Base-by-base conservation (phyloP, 2,888 invertebrate genomes). In the Hemistola chrysoprasaria region DNA sequence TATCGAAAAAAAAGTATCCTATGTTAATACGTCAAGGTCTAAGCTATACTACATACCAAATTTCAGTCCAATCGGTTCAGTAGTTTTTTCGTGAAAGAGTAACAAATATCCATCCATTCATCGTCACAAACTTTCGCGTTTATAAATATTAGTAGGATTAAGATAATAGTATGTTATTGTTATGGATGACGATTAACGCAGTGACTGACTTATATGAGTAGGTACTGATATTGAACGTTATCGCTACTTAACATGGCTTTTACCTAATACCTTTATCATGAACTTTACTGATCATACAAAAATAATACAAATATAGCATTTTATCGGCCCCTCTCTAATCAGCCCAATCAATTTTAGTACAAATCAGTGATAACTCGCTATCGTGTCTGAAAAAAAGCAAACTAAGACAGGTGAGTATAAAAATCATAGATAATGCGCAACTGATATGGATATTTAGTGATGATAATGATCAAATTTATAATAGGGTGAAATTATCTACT, bases 261-360 rank as follows among this genome's bases (percentile, higher is more conserved):
- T 69, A 74, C 73, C 64, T 62, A 59, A 67, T 56, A 62, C 56
- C 50, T 64, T 71, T 76, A 74, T 71, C 74, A 51, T 59, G 60
- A 61, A 66, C 64, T 69, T 68, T 67, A 67, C 67, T 66, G 67
- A 71, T 70, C 73, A 63, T 62, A 69, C 67, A 65, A 71, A 73
- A 71, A 71, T 71, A 73, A 73, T 59, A 62, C 60, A 59, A 61
- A 63, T 69, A 68, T 35, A 54, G 32, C 34, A 36, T 56, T 62
- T 66, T 71, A 72, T 72, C 70, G 52, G 28, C 38, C 69, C 62
- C 62, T 43, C 46, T 56, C 59, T 77, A 78, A 82, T 79, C 78
- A 69, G 57, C 42, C 69, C 77, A 82, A 82, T 83, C 80, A 80
- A 81, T 78, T 77, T 74, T 64, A 63, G 62, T 65, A 64, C 63